Conservation (phyloP, 2,888 invertebrate genomes). For the Microdon myrmicae region DNA sequence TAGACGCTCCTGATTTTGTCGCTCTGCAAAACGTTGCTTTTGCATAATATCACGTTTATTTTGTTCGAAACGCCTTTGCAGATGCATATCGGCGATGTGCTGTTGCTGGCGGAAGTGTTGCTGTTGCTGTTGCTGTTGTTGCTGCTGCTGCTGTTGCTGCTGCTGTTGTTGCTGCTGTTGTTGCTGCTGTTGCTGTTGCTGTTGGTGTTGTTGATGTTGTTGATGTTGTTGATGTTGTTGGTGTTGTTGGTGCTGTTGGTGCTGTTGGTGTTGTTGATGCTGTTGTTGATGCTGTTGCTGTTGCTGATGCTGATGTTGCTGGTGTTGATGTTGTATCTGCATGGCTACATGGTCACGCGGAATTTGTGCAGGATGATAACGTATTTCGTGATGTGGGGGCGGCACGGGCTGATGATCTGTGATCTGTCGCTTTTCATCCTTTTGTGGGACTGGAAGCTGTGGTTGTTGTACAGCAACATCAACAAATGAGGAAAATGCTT, state of each 20-base stretch:
- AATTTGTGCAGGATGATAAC: constrained; percentile 66
- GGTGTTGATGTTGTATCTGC: constrained; percentile 67
- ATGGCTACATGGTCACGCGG: constrained; percentile 68
- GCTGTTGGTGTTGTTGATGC: constrained; percentile 64
- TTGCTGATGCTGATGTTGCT: constrained; percentile 58
- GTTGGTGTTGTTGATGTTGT: too few relatives aligned
- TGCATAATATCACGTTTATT: constrained; percentile 59
- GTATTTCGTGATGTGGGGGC: constrained; percentile 63
- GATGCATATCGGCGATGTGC: constrained; percentile 61
- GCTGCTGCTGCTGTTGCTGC: constrained; percentile 54
- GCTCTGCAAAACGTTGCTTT: constrained; percentile 60
- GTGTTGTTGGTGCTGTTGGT: too few relatives aligned
- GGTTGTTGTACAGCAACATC: constrained; percentile 93
- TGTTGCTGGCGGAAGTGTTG: constrained; percentile 30
- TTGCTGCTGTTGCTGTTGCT: constrained; percentile 50
- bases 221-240: too few relatives aligned
- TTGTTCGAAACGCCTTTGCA: constrained; percentile 59
- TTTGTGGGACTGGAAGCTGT: constrained; percentile 82
- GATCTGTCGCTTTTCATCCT: constrained; percentile 63
- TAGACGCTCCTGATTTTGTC: constrained; percentile 56
- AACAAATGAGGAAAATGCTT: constrained; percentile 87
- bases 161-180: constrained; percentile 56
- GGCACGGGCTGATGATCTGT: constrained; percentile 55
- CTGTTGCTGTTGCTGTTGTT: constrained; percentile 53
- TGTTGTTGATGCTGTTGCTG: constrained; percentile 59